Percentiles rank a stretch among this genome's conserved stretches.
phyloP scores from a whole-genome alignment of 1,140 invertebrate species.

The Panagrolaimus sp. region DNA sequence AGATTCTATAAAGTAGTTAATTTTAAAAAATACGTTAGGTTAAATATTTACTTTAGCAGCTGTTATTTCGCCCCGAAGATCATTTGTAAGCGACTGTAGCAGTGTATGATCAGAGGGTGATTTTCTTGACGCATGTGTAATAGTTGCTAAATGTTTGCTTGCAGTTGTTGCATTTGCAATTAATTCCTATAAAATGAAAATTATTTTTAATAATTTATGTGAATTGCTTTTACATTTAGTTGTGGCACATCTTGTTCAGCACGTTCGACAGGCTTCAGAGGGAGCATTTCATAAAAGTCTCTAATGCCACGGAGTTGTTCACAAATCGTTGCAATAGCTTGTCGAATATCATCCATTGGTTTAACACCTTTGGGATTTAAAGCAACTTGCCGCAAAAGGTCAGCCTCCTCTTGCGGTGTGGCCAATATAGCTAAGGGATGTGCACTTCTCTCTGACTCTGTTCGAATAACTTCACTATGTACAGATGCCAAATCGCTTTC shows the following conservation, averaged over 20 bases:
- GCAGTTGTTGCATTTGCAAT: background rate
- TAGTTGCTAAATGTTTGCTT: conserved; percentile 2
- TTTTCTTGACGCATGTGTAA: background rate
- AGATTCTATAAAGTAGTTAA: background rate
- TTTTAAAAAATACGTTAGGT: background rate
- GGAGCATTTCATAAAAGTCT: conserved; percentile 6
- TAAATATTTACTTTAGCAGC: background rate
- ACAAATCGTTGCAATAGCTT: background rate
- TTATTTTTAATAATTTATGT: background rate
- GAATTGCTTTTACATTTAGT: background rate
- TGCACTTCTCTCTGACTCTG: background rate
- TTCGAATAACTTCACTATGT: conserved; percentile 1
- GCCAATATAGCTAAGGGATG: background rate
- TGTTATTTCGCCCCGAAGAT: background rate
- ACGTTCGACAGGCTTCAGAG: conserved; percentile 4
- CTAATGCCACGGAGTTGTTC: conserved; percentile 6
- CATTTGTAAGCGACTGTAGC: background rate
- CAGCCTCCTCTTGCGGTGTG: conserved; percentile 7
- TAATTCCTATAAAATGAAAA: background rate
- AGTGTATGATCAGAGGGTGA: conserved; percentile 7
- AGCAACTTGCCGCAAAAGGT: conserved; percentile 1
- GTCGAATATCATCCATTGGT: conserved; percentile 11
- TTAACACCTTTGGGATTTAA: background rate
- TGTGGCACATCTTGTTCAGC: conserved; percentile 11
- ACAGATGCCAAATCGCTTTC: conserved; percentile 1